These are phyloP conservation scores for Brachypteracias leptosomus DNA, from an alignment of 2,113 vertebrate genomes.

Conservation along the genomic window DNA sequence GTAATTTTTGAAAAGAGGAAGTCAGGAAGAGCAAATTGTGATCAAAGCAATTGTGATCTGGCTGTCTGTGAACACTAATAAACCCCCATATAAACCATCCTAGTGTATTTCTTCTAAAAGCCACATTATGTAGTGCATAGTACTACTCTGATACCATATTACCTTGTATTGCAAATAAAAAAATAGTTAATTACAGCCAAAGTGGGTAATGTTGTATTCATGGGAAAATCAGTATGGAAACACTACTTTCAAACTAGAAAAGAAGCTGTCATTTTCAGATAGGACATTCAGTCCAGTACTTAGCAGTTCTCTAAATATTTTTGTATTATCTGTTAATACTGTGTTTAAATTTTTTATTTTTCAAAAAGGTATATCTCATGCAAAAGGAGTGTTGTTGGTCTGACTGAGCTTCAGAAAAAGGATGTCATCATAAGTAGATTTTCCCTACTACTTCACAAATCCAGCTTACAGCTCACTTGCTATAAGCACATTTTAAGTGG, in stretches of 20 bases:
- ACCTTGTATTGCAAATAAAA: not conserved
- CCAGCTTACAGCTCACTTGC: not conserved
- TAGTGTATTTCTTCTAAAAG: not conserved
- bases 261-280: not conserved
- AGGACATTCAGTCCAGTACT: not conserved
- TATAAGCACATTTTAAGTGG: not conserved
- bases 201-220: not conserved
- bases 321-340: not conserved
- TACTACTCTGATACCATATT: not conserved
- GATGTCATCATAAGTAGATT: not conserved
- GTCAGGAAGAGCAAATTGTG: not conserved
- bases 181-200: not conserved
- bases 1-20: not conserved
- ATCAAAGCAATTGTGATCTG: not conserved
- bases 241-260: not conserved
- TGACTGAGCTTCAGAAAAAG: not conserved
- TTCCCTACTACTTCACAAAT: slow-evolving; percentile 17
- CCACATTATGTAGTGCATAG: not conserved
- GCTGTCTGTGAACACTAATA: not conserved
- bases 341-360: not conserved
- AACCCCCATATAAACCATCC: not conserved
- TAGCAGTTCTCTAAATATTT: not conserved
- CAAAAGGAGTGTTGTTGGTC: not conserved
- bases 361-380: not conserved
- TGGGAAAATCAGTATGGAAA: not conserved